phyloP scores from a whole-genome alignment of 2,113 vertebrate genomes.

The Malaclemys terrapin region DNA sequence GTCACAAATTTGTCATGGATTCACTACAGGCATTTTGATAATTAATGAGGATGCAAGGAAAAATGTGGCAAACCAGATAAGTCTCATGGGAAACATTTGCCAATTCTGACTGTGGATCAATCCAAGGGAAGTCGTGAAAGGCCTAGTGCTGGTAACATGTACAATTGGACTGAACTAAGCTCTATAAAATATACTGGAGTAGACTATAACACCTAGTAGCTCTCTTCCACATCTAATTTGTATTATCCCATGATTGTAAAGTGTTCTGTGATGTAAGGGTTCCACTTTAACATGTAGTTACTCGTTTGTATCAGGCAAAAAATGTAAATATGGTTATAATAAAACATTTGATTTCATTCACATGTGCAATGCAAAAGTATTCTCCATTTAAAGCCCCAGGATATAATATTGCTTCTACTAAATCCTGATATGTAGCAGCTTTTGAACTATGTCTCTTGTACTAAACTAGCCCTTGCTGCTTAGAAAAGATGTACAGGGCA shows the following conservation, averaged over 20 bases:
- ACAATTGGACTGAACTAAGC: neutral
- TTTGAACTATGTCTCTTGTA: conserved; percentile 22
- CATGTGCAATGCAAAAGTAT: neutral
- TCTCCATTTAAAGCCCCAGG: neutral
- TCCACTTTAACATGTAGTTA: neutral
- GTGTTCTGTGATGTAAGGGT: neutral
- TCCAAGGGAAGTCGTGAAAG: neutral
- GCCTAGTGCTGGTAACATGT: neutral
- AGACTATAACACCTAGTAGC: neutral
- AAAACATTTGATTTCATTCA: neutral
- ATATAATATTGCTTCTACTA: neutral
- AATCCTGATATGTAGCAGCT: neutral
- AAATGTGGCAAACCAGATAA: neutral
- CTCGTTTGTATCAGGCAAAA: conserved; percentile 3
- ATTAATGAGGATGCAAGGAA: conserved; percentile 58
- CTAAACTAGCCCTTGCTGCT: neutral
- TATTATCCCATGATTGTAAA: neutral
- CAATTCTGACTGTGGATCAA: neutral
- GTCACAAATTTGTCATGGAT: conserved; percentile 29
- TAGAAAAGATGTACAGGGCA: neutral
- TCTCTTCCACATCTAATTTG: neutral
- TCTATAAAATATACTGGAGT: neutral
- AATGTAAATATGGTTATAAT: neutral
- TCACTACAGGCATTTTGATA: conserved; percentile 56
- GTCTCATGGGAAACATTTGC: neutral